Percentiles rank a stretch among this genome's conserved stretches.
These are phyloP conservation scores for Potamarius usumacintae DNA, from an alignment of 2,113 vertebrate genomes.

Conservation along the genomic window DNA sequence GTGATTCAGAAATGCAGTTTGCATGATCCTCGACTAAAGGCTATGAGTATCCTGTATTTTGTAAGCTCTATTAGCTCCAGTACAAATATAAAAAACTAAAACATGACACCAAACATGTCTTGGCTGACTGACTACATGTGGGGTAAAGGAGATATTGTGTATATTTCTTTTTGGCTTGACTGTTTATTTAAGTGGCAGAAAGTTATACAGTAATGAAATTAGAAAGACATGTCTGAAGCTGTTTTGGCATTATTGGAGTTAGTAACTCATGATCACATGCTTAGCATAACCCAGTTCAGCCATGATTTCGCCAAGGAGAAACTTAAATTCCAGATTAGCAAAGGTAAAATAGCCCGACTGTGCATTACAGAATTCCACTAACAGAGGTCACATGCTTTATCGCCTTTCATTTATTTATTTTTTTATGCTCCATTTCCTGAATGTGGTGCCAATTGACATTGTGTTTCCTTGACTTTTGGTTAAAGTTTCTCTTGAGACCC, in stretches of 20 bases:
- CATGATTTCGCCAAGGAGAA: too few species aligned
- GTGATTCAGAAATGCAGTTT: neutral
- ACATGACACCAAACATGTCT: neutral
- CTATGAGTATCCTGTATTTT: neutral
- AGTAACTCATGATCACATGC: neutral
- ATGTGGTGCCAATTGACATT: constrained; percentile 5
- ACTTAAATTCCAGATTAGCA: neutral
- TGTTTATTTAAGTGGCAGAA: neutral
- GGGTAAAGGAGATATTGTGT: neutral
- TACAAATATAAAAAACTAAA: neutral
- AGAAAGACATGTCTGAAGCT: neutral
- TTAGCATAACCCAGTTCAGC: neutral
- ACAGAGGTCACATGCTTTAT: neutral
- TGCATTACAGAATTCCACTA: neutral
- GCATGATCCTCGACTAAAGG: neutral
- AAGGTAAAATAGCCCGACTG: neutral
- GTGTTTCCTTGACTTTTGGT: constrained; percentile 15
- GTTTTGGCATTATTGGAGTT: neutral
- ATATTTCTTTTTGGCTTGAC: neutral
- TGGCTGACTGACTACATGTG: neutral
- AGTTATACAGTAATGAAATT: neutral
- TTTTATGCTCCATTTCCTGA: constrained; percentile 17
- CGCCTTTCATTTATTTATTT: neutral
- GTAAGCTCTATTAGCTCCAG: neutral
- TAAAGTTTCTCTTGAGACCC: neutral